Percentiles rank a stretch among this genome's conserved stretches.
Evolutionary conservation across 1,140 invertebrate genomes (phyloP).

Genomic region (Zaprionus davidi): DNA sequence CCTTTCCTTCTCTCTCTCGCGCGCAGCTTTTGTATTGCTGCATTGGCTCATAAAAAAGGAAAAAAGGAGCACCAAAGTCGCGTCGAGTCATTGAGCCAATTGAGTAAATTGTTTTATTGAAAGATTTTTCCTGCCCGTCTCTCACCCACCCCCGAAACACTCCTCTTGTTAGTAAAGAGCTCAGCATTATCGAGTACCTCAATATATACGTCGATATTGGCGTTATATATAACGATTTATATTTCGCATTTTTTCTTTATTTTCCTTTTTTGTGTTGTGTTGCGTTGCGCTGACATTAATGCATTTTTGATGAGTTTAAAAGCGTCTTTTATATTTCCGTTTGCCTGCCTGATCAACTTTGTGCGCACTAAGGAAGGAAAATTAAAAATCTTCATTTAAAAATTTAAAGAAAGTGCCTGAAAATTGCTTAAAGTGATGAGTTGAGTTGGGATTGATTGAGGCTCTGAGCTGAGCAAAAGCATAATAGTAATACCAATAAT

Average conservation of each 20-base stretch:
- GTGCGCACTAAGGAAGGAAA: not conserved
- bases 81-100: constrained; percentile 79
- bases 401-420: not conserved
- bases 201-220: constrained; percentile 25
- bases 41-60: constrained; percentile 55
- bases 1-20: not conserved
- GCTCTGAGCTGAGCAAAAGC: no score
- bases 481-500: no score
- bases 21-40: constrained; percentile 43
- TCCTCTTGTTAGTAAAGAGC: constrained; percentile 15
- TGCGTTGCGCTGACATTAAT: constrained; percentile 68
- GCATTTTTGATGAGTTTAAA: constrained; percentile 71
- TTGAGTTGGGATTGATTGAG: no score
- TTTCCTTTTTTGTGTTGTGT: constrained; percentile 33
- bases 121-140: constrained; percentile 66
- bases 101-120: constrained; percentile 82
- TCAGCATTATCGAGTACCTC: constrained; percentile 31
- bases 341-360: constrained; percentile 17
- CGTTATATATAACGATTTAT: constrained; percentile 24
- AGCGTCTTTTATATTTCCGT: constrained; percentile 21
- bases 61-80: constrained; percentile 51
- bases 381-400: not conserved
- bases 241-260: constrained; percentile 29
- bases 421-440: not conserved
- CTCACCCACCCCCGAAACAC: not conserved